Evolutionary conservation across 2,113 vertebrate genomes (phyloP).

Genomic region (Gymnobelideus leadbeateri): DNA sequence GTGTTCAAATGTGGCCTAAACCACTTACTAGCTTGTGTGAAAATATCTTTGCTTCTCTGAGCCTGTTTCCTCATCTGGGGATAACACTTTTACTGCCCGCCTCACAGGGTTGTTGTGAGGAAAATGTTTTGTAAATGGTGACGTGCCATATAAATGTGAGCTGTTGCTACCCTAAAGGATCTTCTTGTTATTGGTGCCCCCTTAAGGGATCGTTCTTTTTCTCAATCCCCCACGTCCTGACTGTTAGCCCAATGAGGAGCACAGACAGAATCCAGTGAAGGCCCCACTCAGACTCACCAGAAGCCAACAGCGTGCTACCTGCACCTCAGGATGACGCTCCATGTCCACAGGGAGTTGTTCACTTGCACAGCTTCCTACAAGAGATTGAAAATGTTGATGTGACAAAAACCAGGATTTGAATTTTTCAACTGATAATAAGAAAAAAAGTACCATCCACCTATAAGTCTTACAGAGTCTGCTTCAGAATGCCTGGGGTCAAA

Average conservation of each 20-base stretch:
- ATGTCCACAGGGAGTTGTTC: too few species aligned
- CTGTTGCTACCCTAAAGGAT: background rate
- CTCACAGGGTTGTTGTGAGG: slow-evolving; percentile 1
- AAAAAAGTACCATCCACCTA: background rate
- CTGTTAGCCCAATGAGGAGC: too few species aligned
- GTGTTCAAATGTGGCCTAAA: background rate
- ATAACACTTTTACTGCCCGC: background rate
- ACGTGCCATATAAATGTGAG: background rate
- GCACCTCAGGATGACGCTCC: background rate
- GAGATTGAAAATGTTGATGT: background rate
- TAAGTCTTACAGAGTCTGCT: background rate
- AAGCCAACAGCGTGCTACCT: background rate
- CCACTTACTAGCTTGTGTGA: background rate
- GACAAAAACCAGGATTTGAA: background rate
- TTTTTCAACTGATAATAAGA: background rate
- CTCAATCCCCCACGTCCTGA: background rate
- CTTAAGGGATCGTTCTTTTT: background rate
- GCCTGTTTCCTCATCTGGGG: background rate
- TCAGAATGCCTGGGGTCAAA: background rate
- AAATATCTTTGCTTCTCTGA: background rate
- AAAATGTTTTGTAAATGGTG: background rate
- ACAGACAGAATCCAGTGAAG: background rate
- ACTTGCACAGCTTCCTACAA: background rate
- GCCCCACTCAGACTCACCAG: background rate
- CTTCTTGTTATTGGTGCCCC: background rate